A percentile compares a stretch with the other conserved stretches of the same genome.
phyloP scores from a whole-genome alignment of 2,888 invertebrate genomes.

The Fragum fragum region DNA sequence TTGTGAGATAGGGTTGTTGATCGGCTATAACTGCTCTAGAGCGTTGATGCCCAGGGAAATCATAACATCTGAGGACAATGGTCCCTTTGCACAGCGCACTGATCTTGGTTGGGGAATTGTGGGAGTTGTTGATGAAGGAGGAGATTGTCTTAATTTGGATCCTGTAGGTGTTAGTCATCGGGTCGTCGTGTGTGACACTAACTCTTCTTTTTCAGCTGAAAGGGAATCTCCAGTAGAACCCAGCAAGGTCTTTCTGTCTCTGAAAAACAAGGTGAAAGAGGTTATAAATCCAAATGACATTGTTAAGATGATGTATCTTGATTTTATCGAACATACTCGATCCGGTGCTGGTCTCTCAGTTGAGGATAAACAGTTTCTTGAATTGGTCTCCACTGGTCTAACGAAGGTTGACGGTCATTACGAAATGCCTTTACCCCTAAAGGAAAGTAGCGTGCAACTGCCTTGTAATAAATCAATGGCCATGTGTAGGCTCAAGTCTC shows the following conservation, averaged over 20 bases:
- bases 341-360: slow-evolving; percentile 25
- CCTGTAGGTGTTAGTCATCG: slow-evolving; percentile 30
- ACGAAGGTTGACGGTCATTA: slow-evolving; percentile 31
- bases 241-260: background rate
- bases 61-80: slow-evolving; percentile 28
- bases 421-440: slow-evolving; percentile 53
- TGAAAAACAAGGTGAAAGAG: slow-evolving; percentile 11
- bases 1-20: background rate
- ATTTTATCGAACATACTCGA: slow-evolving; percentile 18
- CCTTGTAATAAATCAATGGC: slow-evolving; percentile 48
- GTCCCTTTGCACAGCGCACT: slow-evolving; percentile 58
- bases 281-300: slow-evolving; percentile 13
- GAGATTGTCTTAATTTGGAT: background rate
- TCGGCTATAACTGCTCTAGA: background rate
- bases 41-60: background rate
- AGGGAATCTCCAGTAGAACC: background rate
- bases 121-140: slow-evolving; percentile 35
- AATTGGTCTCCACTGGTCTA: slow-evolving; percentile 14
- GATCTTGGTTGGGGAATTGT: slow-evolving; percentile 61
- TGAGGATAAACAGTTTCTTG: slow-evolving; percentile 34
- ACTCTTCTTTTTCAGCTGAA: background rate
- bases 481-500: slow-evolving; percentile 9
- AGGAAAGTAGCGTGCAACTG: background rate
- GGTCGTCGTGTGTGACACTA: slow-evolving; percentile 19
- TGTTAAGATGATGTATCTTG: slow-evolving; percentile 27